phyloP scores from a whole-genome alignment of 64 coral and sea anemone species.

The Stichodactyla mertensii region DNA sequence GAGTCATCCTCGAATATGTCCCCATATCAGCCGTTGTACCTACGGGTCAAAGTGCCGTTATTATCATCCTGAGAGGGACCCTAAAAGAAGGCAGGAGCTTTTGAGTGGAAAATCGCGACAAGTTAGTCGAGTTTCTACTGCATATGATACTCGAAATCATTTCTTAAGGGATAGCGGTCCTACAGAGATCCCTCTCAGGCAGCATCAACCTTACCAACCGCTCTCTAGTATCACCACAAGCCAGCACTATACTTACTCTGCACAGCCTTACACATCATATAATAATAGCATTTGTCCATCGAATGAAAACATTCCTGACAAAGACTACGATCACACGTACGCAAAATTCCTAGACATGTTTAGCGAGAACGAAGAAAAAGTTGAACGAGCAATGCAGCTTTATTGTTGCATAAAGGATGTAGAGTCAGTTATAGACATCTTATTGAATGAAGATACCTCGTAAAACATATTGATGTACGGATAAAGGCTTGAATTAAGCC shows the following conservation, averaged over 20 bases:
- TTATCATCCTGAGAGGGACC: slow-evolving; percentile 90
- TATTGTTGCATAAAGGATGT: background rate
- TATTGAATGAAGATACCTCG: background rate
- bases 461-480: background rate
- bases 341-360: background rate
- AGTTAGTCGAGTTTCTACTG: background rate
- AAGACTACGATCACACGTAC: background rate
- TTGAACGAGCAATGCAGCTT: background rate
- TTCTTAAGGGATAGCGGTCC: background rate
- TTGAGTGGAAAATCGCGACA: background rate
- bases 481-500: too few relatives aligned
- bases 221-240: background rate
- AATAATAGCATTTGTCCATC: background rate
- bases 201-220: background rate
- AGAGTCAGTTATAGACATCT: background rate
- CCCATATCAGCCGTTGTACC: slow-evolving; percentile 62
- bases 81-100: background rate
- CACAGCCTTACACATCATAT: background rate
- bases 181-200: background rate
- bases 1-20: slow-evolving; percentile 66
- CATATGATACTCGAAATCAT: background rate
- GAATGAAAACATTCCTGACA: background rate
- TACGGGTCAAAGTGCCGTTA: slow-evolving; percentile 85
- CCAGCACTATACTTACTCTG: background rate
- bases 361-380: background rate